phyloP scores from a whole-genome alignment of 2,113 vertebrate genomes.

The Mionectes macconnelli region DNA sequence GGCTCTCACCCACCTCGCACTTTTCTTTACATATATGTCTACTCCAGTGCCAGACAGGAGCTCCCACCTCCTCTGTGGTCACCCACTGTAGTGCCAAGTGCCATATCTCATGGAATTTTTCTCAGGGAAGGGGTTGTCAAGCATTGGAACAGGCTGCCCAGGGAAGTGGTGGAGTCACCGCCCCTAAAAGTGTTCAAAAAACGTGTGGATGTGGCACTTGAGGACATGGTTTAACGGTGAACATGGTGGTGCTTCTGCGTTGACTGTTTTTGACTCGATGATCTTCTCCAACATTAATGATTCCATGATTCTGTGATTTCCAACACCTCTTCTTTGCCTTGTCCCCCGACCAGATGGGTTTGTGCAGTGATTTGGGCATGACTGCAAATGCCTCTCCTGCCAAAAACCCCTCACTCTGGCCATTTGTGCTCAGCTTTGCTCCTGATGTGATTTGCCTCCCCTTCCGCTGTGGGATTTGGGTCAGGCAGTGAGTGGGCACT shows the following conservation, averaged over 20 bases:
- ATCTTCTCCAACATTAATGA: neutral
- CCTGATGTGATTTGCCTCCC: neutral
- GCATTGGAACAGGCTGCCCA: neutral
- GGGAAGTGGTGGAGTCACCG: neutral
- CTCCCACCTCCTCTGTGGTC: neutral
- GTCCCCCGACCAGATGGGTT: neutral
- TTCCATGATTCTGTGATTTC: neutral
- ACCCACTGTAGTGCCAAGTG: neutral
- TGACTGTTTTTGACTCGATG: neutral
- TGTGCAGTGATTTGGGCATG: neutral
- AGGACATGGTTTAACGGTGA: neutral
- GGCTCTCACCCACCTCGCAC: neutral
- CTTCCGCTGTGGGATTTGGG: neutral
- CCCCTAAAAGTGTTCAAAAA: neutral
- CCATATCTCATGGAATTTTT: fast-evolving
- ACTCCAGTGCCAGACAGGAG: neutral
- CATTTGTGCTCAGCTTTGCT: neutral
- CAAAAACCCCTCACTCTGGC: neutral
- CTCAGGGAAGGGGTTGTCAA: neutral
- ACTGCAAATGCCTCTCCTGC: neutral
- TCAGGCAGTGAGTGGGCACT: neutral
- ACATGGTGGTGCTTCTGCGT: neutral
- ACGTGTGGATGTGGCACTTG: neutral
- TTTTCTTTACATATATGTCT: fast-evolving
- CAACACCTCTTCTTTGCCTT: neutral